A percentile compares a stretch with the other conserved stretches of the same genome.
Conservation (phyloP, 1,140 invertebrate genomes). For the Diachasmimorpha longicaudata region DNA sequence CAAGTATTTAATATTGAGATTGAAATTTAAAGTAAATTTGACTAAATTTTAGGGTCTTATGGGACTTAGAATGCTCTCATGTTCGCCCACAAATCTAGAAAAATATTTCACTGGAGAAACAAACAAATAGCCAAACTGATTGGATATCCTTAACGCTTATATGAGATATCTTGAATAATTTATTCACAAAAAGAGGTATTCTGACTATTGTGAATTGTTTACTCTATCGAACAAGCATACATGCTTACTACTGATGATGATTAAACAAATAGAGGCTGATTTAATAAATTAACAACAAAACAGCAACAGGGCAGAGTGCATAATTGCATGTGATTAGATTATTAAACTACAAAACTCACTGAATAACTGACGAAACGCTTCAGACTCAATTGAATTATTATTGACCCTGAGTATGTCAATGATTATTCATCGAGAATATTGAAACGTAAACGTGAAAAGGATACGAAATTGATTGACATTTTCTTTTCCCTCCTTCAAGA, state of each 20-base stretch:
- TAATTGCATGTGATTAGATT: not conserved
- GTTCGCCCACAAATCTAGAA: no score
- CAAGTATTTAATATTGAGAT: no score
- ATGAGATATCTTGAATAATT: no score
- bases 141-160: no score
- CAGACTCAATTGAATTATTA: not conserved
- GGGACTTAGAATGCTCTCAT: no score
- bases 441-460: conserved; percentile 45
- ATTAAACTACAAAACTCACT: conserved; percentile 20
- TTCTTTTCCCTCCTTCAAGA: conserved; percentile 87
- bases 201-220: conserved; percentile 24
- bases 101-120: no score
- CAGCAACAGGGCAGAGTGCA: conserved; percentile 19
- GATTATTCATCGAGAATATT: conserved; percentile 8
- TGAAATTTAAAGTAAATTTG: no score
- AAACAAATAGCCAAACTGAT: no score
- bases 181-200: conserved; percentile 30
- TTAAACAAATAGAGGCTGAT: not conserved
- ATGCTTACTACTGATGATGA: no score
- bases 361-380: conserved; percentile 29
- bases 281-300: conserved; percentile 15
- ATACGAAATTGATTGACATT: conserved; percentile 67
- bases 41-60: no score
- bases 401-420: not conserved
- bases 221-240: not conserved